phyloP scores from a whole-genome alignment of 2,113 vertebrate genomes.

The Phyllostomus discolor region DNA sequence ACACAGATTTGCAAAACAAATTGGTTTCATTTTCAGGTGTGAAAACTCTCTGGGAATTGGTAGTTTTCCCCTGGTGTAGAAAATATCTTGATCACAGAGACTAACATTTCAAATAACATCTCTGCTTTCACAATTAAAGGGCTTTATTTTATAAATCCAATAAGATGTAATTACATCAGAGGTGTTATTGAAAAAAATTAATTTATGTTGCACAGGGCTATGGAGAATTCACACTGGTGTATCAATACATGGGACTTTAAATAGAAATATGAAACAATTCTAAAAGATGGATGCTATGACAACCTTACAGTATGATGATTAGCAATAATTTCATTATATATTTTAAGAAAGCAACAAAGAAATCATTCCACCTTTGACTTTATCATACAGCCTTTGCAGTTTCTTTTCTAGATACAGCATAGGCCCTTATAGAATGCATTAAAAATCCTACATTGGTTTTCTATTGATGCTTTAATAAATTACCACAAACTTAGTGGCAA shows the following conservation, averaged over 20 bases:
- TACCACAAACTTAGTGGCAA: neutral
- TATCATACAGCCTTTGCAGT: neutral
- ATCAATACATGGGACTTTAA: neutral
- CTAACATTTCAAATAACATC: slow-evolving; percentile 57
- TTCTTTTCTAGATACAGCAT: neutral
- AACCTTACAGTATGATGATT: neutral
- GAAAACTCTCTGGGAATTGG: slow-evolving; percentile 53
- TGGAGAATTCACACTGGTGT: neutral
- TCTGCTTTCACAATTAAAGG: slow-evolving; percentile 47
- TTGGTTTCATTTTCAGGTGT: slow-evolving; percentile 68
- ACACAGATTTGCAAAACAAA: slow-evolving; percentile 64
- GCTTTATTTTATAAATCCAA: slow-evolving; percentile 52
- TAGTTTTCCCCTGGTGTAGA: slow-evolving; percentile 43
- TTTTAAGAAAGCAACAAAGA: slow-evolving; percentile 13
- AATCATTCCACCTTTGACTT: neutral
- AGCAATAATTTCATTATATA: neutral
- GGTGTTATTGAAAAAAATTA: slow-evolving; percentile 55
- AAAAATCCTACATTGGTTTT: neutral
- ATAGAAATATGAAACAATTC: neutral
- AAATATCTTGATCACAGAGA: slow-evolving; percentile 56
- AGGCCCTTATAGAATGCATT: neutral
- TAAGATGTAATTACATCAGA: slow-evolving; percentile 64
- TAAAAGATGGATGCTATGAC: neutral
- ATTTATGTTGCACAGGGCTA: slow-evolving; percentile 38
- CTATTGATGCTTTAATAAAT: neutral